Conservation (phyloP, 2,113 vertebrate species). For the Struthidea cinerea region DNA sequence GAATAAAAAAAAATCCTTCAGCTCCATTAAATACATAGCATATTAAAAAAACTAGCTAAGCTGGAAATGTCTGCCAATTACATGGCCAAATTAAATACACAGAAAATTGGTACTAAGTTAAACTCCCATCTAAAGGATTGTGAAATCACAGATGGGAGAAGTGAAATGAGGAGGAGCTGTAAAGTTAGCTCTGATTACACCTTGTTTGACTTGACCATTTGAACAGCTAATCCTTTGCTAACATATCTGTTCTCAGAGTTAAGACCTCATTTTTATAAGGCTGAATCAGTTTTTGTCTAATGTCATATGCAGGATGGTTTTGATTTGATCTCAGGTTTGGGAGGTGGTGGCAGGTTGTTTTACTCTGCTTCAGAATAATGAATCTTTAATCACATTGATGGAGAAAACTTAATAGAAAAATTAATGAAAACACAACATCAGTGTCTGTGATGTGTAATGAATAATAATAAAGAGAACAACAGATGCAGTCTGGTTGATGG, state of each 20-base stretch:
- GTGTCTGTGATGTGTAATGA: neutral
- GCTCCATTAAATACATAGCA: neutral
- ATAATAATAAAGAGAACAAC: conserved; percentile 30
- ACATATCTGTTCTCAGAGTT: neutral
- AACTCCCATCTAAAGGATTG: neutral
- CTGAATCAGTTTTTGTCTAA: neutral
- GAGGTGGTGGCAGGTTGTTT: neutral
- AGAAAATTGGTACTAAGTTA: conserved; percentile 6
- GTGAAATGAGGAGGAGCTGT: neutral
- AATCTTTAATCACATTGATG: conserved; percentile 60
- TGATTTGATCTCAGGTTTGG: neutral
- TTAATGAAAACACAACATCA: conserved; percentile 53
- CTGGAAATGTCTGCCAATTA: neutral
- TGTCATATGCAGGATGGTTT: neutral
- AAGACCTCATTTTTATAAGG: neutral
- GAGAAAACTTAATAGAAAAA: conserved; percentile 64
- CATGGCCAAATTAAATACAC: neutral
- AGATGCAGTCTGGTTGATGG: conserved; percentile 31
- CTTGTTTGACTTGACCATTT: conserved; percentile 27
- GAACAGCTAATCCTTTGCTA: conserved; percentile 26
- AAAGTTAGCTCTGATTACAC: neutral
- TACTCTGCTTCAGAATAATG: conserved; percentile 38
- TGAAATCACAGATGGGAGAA: neutral
- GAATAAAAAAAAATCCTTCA: neutral
- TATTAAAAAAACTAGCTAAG: neutral